Evolutionary conservation across 2,888 invertebrate genomes (phyloP).

Genomic region (Gisinianus flammeolus): DNA sequence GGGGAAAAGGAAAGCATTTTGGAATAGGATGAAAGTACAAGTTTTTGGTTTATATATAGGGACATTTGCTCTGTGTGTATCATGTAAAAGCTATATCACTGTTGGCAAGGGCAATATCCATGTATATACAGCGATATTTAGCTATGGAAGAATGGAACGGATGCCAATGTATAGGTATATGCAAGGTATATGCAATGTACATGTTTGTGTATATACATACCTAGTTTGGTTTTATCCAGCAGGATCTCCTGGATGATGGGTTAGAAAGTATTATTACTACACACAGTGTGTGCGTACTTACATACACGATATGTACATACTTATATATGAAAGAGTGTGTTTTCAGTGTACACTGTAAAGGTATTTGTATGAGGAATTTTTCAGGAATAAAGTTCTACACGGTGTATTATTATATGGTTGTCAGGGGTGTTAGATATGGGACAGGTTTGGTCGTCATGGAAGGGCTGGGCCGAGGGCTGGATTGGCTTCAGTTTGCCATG

Average conservation of each 20-base stretch:
- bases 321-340: conserved; percentile 8
- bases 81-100: too few species aligned
- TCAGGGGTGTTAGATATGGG: conserved; percentile 50
- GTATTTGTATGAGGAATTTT: background rate
- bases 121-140: too few species aligned
- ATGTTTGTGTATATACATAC: too few species aligned
- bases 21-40: background rate
- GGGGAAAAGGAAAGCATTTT: background rate
- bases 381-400: background rate
- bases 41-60: background rate
- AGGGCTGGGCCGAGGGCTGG: conserved; percentile 45
- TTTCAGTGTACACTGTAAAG: background rate
- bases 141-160: background rate
- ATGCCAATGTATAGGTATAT: too few species aligned
- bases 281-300: background rate
- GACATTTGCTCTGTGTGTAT: too few species aligned
- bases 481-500: conserved; percentile 40
- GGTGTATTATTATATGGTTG: conserved; percentile 41
- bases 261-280: too few species aligned
- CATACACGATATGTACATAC: background rate
- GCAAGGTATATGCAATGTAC: too few species aligned
- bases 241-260: too few species aligned
- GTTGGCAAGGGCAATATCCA: too few species aligned
- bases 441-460: conserved; percentile 44
- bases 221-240: too few species aligned